phyloP scores from a whole-genome alignment of 2,113 vertebrate species.

The Podiceps cristatus region DNA sequence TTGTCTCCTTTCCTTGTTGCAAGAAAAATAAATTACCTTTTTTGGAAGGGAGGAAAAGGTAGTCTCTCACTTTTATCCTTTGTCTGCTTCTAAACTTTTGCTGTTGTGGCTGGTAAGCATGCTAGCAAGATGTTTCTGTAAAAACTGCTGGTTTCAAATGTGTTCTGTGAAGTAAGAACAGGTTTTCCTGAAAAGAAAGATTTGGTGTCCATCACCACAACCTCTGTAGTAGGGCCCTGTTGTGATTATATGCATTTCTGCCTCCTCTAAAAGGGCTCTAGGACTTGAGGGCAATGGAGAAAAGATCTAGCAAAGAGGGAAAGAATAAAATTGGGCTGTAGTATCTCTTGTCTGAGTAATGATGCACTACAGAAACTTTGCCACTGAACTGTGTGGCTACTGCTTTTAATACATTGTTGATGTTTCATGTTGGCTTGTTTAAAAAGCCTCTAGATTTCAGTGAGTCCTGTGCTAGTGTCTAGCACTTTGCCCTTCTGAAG shows the following conservation, averaged over 20 bases:
- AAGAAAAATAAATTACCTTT: background rate
- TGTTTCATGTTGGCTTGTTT: background rate
- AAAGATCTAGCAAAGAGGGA: background rate
- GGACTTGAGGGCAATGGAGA: background rate
- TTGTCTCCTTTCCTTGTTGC: background rate
- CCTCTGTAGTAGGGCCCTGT: background rate
- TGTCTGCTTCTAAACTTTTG: background rate
- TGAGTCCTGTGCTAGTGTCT: background rate
- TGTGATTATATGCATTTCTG: background rate
- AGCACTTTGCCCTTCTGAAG: background rate
- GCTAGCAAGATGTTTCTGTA: background rate
- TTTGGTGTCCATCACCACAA: background rate
- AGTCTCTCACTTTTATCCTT: background rate
- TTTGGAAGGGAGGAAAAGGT: background rate
- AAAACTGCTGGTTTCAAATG: background rate
- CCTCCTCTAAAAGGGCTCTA: background rate
- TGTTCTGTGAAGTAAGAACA: background rate
- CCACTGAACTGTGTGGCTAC: background rate
- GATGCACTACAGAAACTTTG: background rate
- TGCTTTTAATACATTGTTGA: background rate
- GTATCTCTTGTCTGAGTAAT: background rate
- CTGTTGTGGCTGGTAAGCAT: background rate
- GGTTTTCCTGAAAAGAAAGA: background rate
- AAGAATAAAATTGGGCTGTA: background rate
- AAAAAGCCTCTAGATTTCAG: background rate